Evolutionary conservation across 1,140 invertebrate species (phyloP), one percentile per base, ranked within the genome.

Genomic region (Caenorhabditis elegans): DNA sequence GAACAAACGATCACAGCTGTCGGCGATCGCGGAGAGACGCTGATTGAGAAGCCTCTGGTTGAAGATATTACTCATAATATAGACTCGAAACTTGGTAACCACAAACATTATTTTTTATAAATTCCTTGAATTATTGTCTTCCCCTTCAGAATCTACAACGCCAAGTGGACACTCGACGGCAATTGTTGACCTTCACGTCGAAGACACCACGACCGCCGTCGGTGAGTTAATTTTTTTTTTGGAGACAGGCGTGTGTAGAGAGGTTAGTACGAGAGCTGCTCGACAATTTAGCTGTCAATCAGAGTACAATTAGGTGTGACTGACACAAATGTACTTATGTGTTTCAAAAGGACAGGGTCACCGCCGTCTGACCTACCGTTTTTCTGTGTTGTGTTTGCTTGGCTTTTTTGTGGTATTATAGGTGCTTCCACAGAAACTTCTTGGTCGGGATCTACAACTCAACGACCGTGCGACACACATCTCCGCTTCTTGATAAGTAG

Each of bases 1-100:
- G 80, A 82, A 49, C 80, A 82, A 75, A 82, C 80, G 1, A 82
- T 82, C 36, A 77, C 75, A 46, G 46, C 80, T 22, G 65, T 28
- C 19, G 51, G 51, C 22, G 11, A 28, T 17, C 5, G 15, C n/a
- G 78, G 78, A 60, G 78, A 39, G 15, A 70, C 3, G 10, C 36
- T 78, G 11, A 39, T 43, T 19, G 26, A 43, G 51, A 79, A 79
- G 55, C 78, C 78, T 15, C 49, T 79, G 3, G 55, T 79, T 3
- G 55, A 79, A 24, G 78, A 79, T 28, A 79, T 79, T 36, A 79
- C 78, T 43, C 78, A 79, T 34, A 79, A 79, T 43, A 79, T 79
- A 24, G 53, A 79, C 36, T 79, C 78, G 19, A 79, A 79, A 48
- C 26, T 79, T 24, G 49, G 77, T 51, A 34, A 79, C 26, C 6